Percentiles rank a stretch among this genome's conserved stretches.
Conservation (phyloP, 1,140 invertebrate species). For the Bemisia tabaci region DNA sequence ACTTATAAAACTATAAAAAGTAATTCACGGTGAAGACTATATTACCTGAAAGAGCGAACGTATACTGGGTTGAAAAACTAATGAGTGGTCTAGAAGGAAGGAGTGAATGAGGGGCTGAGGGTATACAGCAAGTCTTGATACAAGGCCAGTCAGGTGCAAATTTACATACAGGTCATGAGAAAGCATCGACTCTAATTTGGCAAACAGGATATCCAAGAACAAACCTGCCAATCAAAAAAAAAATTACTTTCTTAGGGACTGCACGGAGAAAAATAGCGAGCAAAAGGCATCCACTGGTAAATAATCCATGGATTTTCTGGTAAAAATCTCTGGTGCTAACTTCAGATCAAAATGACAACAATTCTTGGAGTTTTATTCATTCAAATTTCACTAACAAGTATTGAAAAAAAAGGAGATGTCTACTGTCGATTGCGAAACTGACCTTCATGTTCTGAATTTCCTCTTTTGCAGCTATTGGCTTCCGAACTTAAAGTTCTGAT, state of each 20-base stretch:
- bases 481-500: too few relatives aligned
- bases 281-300: background rate
- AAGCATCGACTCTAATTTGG: constrained; percentile 70
- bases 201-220: constrained; percentile 67
- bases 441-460: too few relatives aligned
- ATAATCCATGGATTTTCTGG: too few relatives aligned
- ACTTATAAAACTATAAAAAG: constrained; percentile 15
- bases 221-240: constrained; percentile 42
- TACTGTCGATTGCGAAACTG: too few relatives aligned
- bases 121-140: constrained; percentile 73
- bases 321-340: too few relatives aligned
- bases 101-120: constrained; percentile 76
- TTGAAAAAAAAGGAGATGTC: too few relatives aligned
- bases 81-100: constrained; percentile 70
- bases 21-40: constrained; percentile 17
- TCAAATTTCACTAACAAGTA: too few relatives aligned
- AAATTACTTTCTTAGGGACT: background rate
- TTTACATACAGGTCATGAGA: constrained; percentile 76
- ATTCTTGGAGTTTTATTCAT: too few relatives aligned
- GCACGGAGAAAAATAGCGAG: background rate
- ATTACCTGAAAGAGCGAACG: constrained; percentile 85
- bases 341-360: too few relatives aligned
- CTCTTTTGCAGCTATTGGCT: too few relatives aligned
- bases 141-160: constrained; percentile 72
- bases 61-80: constrained; percentile 77